Conservation (phyloP, 2,797 vertebrate genomes). For the Malurus leucopterus region DNA sequence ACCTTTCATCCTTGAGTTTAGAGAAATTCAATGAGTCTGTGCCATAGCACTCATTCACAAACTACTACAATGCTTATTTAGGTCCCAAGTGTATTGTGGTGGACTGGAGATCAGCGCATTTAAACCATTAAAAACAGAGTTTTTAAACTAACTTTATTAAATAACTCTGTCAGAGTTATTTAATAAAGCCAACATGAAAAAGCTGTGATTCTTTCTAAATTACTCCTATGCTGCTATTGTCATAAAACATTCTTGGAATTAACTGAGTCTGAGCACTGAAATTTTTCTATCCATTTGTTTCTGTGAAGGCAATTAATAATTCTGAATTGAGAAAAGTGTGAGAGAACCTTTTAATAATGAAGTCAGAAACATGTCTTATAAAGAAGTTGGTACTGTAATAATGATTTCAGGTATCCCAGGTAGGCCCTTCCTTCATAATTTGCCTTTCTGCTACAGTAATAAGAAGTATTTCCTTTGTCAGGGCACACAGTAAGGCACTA, state of each 20-base stretch:
- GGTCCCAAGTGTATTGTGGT: neutral
- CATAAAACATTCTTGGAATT: neutral
- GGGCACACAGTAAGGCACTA: neutral
- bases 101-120: neutral
- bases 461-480: neutral
- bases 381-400: neutral
- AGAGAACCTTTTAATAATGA: neutral
- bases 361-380: neutral
- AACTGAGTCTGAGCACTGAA: neutral
- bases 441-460: neutral
- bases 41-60: fast-evolving
- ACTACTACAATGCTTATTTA: neutral
- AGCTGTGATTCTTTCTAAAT: neutral
- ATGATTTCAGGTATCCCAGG: neutral
- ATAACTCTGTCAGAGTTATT: neutral
- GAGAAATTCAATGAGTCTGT: neutral
- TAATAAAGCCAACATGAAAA: neutral
- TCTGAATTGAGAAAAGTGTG: neutral
- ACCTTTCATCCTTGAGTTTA: neutral
- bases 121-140: neutral
- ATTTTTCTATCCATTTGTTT: neutral
- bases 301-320: neutral
- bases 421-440: neutral
- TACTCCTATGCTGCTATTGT: neutral
- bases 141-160: too few species aligned